Evolutionary conservation across 2,797 vertebrate species (phyloP).

Genomic region (Tinamus major): DNA sequence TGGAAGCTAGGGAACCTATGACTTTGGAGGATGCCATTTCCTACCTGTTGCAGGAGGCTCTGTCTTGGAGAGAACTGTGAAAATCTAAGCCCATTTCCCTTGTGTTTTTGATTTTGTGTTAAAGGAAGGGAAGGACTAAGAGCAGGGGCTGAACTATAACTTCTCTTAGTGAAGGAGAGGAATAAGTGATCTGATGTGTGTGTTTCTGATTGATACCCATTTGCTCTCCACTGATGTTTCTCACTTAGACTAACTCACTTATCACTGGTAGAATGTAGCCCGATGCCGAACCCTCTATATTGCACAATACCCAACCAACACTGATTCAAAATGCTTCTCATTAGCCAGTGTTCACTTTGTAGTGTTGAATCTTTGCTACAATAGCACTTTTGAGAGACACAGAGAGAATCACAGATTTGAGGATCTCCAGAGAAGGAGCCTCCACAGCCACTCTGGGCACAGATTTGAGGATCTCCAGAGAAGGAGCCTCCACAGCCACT

Average conservation of each 20-base stretch:
- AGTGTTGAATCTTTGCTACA: conserved; percentile 7
- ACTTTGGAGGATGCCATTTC: conserved; percentile 23
- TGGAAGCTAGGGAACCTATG: neutral
- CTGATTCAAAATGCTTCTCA: neutral
- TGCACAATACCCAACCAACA: neutral
- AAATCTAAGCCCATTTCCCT: neutral
- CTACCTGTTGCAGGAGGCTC: neutral
- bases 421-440: no score
- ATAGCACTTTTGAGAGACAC: neutral
- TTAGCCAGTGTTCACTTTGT: neutral
- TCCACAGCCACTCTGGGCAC: no score
- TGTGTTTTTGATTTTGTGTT: neutral
- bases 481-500: no score
- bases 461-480: no score
- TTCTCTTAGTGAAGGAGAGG: neutral
- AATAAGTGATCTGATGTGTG: neutral
- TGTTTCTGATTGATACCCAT: neutral
- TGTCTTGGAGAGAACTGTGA: neutral
- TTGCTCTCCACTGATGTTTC: neutral
- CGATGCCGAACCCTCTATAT: neutral
- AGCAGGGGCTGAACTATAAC: neutral
- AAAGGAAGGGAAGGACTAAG: neutral
- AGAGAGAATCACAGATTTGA: neutral
- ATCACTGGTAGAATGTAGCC: neutral
- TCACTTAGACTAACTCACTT: neutral